Evolutionary conservation across 1,140 invertebrate genomes (phyloP).

Genomic region (Uloborus diversus): DNA sequence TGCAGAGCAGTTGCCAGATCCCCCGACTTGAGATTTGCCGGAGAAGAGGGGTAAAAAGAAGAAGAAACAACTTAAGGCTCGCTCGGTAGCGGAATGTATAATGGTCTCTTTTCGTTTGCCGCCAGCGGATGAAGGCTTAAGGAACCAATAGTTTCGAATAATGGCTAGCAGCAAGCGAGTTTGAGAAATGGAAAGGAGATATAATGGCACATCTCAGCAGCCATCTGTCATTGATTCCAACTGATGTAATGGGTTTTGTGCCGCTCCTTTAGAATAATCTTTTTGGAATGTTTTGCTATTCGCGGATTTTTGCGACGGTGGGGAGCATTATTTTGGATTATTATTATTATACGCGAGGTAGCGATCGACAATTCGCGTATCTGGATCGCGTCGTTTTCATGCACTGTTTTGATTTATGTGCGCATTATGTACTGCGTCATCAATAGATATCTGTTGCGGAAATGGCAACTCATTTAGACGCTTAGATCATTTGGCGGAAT

Average conservation of each 20-base stretch:
- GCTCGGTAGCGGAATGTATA: conserved; percentile 26
- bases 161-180: conserved; percentile 52
- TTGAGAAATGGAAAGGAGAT: conserved; percentile 55
- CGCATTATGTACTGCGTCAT: conserved; percentile 16
- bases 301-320: conserved; percentile 29
- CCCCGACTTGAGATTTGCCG: conserved; percentile 40
- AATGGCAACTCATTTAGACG: no score
- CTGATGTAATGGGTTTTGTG: conserved; percentile 43
- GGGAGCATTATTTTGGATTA: conserved; percentile 54
- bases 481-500: no score
- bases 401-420: conserved; percentile 37
- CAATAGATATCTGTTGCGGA: no score
- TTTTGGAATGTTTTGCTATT: conserved; percentile 50
- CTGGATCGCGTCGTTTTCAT: no score
- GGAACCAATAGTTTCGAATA: conserved; percentile 56
- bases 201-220: conserved; percentile 41
- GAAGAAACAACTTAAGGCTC: conserved; percentile 55
- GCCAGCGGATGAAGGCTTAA: conserved; percentile 45
- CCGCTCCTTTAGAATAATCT: conserved; percentile 53
- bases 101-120: conserved; percentile 5
- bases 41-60: conserved; percentile 17
- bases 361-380: conserved; percentile 30
- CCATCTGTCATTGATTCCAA: conserved; percentile 54
- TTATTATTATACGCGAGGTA: conserved; percentile 48
- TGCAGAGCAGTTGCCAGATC: conserved; percentile 54